Conservation (phyloP, 1,140 invertebrate species). For the Aphis gossypii region DNA sequence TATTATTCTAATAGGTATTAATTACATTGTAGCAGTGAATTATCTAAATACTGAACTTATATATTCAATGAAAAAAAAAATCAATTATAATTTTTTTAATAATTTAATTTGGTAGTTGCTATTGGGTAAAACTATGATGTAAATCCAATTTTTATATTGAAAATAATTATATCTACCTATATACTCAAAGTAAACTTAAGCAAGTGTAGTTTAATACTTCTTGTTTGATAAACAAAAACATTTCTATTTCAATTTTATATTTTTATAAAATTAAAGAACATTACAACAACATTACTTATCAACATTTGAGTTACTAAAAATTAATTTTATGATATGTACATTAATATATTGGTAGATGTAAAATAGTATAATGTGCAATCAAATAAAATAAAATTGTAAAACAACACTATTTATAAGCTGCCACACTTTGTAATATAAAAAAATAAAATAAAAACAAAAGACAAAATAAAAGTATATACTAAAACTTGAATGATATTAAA, state of each 20-base stretch:
- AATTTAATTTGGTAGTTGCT: background rate
- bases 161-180: background rate
- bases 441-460: conserved; percentile 38
- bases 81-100: background rate
- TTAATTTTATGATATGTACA: conserved; percentile 11
- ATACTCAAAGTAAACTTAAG: background rate
- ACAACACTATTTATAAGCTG: conserved; percentile 48
- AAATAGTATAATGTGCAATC: conserved; percentile 25
- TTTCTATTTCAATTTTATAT: background rate
- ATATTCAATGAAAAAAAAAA: background rate
- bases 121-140: background rate
- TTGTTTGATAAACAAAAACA: background rate
- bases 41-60: background rate
- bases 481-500: conserved; percentile 34
- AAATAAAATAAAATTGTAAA: conserved; percentile 36
- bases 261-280: background rate
- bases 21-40: background rate
- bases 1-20: background rate
- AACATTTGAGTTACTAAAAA: background rate
- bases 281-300: background rate
- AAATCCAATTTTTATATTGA: background rate
- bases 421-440: conserved; percentile 45
- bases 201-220: background rate
- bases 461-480: conserved; percentile 40
- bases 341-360: background rate